phyloP scores from a whole-genome alignment of 2,888 invertebrate genomes.

The Galeruca laticollis region DNA sequence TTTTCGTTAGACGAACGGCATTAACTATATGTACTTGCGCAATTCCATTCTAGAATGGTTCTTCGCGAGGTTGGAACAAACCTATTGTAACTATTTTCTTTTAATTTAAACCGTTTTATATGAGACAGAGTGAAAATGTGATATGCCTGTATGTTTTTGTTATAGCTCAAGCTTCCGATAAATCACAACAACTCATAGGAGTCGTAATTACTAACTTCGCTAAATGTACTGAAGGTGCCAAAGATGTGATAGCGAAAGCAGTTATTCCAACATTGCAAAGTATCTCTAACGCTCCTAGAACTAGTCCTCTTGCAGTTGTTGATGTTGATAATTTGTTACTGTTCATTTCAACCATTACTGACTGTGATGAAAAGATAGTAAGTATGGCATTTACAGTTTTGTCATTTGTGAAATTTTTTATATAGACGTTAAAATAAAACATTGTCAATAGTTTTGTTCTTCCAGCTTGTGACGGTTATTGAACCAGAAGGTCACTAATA shows the following conservation, averaged over 20 bases:
- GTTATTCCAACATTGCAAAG: conserved; percentile 45
- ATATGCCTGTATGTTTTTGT: conserved; percentile 1
- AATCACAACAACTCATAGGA: conserved; percentile 46
- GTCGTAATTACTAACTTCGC: conserved; percentile 42
- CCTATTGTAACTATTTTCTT: too few relatives aligned
- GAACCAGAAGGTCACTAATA: too few relatives aligned
- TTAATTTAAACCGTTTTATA: too few relatives aligned
- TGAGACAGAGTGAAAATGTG: too few relatives aligned
- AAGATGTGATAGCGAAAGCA: conserved; percentile 46
- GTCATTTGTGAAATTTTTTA: neutral
- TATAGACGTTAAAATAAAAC: too few relatives aligned
- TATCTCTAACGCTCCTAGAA: conserved; percentile 44
- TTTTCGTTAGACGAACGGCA: too few relatives aligned
- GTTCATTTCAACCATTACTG: conserved; percentile 45
- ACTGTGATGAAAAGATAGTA: conserved; percentile 40
- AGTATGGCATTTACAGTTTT: neutral
- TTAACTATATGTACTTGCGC: too few relatives aligned
- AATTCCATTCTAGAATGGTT: too few relatives aligned
- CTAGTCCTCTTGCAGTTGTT: conserved; percentile 48
- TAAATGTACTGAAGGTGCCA: conserved; percentile 36
- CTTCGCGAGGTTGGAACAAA: too few relatives aligned
- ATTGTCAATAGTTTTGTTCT: too few relatives aligned
- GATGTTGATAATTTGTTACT: conserved; percentile 48
- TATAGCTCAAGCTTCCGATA: conserved; percentile 44
- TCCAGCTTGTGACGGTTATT: too few relatives aligned